Evolutionary conservation across 2,113 vertebrate species (phyloP).

Genomic region (Zosterops lateralis): DNA sequence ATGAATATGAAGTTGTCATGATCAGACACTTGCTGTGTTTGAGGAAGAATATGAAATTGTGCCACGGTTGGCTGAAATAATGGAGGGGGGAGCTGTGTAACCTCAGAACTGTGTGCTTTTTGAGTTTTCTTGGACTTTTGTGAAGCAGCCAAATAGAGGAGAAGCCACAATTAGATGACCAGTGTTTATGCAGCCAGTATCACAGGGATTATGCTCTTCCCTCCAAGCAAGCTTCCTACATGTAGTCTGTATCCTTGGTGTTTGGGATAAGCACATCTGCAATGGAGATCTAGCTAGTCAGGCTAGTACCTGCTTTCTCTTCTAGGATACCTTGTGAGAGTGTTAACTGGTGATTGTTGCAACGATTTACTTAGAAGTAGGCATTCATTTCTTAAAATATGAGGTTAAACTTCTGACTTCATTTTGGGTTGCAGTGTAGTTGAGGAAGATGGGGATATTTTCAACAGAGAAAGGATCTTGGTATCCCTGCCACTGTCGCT

Average conservation of each 20-base stretch:
- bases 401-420: background rate
- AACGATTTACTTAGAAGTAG: background rate
- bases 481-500: rapidly evolving
- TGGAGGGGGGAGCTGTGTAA: background rate
- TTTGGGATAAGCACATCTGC: background rate
- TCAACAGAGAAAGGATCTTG: background rate
- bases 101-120: background rate
- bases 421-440: background rate
- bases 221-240: background rate
- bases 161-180: background rate
- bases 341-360: background rate
- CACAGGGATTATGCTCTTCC: background rate
- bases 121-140: background rate
- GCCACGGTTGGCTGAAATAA: background rate
- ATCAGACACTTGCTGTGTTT: background rate
- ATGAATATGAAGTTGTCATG: background rate
- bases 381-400: background rate
- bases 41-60: background rate
- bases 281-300: background rate
- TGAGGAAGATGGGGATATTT: background rate
- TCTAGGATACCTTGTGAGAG: background rate
- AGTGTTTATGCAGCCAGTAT: background rate
- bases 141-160: background rate
- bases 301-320: background rate
- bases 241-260: background rate